A percentile compares a stretch with the other conserved stretches of the same genome.
These are phyloP conservation scores for Rhagophthalmus giganteus DNA, from an alignment of 2,888 invertebrate genomes.

Conservation along the genomic window DNA sequence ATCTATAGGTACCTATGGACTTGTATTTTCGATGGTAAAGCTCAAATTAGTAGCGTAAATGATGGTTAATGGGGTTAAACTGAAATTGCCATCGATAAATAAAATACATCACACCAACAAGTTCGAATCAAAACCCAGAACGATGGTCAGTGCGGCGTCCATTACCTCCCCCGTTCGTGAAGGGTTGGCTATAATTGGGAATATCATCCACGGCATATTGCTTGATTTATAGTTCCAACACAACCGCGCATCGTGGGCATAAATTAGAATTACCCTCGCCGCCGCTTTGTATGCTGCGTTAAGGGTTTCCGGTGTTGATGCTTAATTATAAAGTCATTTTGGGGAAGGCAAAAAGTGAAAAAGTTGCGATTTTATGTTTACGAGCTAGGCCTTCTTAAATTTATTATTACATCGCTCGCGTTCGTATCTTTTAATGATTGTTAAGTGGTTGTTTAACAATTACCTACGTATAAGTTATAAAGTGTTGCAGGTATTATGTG, in stretches of 20 bases:
- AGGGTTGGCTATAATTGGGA: conserved; percentile 36
- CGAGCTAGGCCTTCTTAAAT: no score
- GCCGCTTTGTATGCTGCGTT: conserved; percentile 12
- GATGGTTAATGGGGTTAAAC: no score
- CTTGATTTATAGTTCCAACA: conserved; percentile 41
- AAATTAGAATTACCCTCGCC: conserved; percentile 34
- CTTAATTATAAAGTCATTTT: conserved; percentile 24
- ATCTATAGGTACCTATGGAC: no score
- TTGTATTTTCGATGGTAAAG: no score
- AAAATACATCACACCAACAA: conserved; percentile 7
- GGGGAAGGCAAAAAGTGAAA: conserved; percentile 16
- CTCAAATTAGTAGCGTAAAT: no score
- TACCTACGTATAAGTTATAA: no score
- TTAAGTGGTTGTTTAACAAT: no score
- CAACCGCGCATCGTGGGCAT: conserved; percentile 35
- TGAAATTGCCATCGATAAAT: no score
- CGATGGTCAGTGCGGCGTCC: conserved; percentile 22
- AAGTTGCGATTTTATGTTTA: no score
- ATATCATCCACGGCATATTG: conserved; percentile 45
- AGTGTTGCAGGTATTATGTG: no score
- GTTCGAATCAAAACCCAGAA: conserved; percentile 11
- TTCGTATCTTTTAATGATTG: no score
- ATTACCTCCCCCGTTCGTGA: conserved; percentile 15
- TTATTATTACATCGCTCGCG: no score
- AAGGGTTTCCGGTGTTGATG: conserved; percentile 23